Conservation (phyloP, 1,140 invertebrate genomes). For the Euglossa dilemma region DNA sequence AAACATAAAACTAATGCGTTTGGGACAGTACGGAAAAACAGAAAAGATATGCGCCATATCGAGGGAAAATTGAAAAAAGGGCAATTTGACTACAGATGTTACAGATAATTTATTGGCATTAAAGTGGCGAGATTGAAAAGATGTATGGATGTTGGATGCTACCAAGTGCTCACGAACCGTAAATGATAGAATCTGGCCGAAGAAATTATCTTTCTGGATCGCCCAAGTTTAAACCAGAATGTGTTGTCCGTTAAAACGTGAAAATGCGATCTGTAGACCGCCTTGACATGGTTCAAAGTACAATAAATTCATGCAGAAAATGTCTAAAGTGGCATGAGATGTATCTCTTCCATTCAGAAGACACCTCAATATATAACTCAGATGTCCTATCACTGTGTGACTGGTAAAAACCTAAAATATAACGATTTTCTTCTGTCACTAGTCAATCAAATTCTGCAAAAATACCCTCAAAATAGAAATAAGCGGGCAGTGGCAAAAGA, state of each 20-base stretch:
- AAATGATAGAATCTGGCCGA: constrained; percentile 6
- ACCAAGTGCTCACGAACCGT: constrained; percentile 2
- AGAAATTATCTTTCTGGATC: background rate
- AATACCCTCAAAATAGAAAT: constrained; percentile 15
- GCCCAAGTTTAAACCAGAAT: background rate
- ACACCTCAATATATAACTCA: constrained; percentile 18
- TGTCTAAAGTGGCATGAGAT: background rate
- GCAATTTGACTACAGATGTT: background rate
- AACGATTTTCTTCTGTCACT: background rate
- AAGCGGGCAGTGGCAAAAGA: no score
- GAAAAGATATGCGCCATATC: background rate
- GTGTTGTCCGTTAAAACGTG: background rate
- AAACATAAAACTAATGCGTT: no score
- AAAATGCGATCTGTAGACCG: background rate
- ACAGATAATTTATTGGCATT: constrained; percentile 5
- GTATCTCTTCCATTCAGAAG: constrained; percentile 13
- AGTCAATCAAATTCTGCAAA: constrained; percentile 11
- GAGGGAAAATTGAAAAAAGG: background rate
- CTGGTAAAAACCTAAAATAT: constrained; percentile 19
- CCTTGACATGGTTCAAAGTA: constrained; percentile 7
- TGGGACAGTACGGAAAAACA: no score
- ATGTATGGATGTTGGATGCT: constrained; percentile 11
- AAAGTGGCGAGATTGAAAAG: background rate
- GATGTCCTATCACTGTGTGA: constrained; percentile 5
- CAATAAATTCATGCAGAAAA: no score